Evolutionary conservation across 2,888 invertebrate genomes (phyloP).

Genomic region (Trissoscelio sp.): DNA sequence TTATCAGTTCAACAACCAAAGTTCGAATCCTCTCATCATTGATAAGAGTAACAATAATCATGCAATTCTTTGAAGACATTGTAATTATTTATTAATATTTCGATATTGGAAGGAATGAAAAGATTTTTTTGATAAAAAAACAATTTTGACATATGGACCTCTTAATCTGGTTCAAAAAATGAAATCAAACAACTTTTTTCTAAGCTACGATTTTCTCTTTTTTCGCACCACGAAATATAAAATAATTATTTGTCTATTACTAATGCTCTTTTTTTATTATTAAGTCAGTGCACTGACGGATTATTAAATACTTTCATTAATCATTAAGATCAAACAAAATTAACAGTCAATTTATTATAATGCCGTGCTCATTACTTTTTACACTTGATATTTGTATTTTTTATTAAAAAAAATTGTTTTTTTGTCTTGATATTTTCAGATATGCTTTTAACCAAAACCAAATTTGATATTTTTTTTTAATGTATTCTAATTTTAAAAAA

Average conservation of each 20-base stretch:
- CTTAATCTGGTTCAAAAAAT: not conserved
- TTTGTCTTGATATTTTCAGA: no score
- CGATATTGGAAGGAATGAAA: constrained; percentile 74
- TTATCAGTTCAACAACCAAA: no score
- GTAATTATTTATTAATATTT: constrained; percentile 68
- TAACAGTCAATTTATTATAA: constrained; percentile 32
- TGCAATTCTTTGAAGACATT: no score
- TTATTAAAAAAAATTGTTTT: no score
- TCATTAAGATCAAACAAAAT: constrained; percentile 26
- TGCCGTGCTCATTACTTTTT: constrained; percentile 51
- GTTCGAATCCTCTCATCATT: no score
- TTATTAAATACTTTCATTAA: constrained; percentile 55
- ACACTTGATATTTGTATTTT: not conserved
- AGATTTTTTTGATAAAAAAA: no score
- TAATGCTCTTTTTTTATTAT: constrained; percentile 37
- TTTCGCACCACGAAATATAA: constrained; percentile 24
- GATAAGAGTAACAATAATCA: no score
- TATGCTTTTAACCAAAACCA: no score
- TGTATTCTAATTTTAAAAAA: no score
- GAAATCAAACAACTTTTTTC: not conserved
- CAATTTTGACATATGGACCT: constrained; percentile 68
- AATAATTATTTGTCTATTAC: constrained; percentile 54
- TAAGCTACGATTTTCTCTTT: constrained; percentile 46
- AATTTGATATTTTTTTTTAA: no score
- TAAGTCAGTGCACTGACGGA: constrained; percentile 49